A percentile compares a stretch with the other conserved stretches of the same genome.
phyloP scores from a whole-genome alignment of 1,140 invertebrate species.

The Rhopalosiphum maidis region DNA sequence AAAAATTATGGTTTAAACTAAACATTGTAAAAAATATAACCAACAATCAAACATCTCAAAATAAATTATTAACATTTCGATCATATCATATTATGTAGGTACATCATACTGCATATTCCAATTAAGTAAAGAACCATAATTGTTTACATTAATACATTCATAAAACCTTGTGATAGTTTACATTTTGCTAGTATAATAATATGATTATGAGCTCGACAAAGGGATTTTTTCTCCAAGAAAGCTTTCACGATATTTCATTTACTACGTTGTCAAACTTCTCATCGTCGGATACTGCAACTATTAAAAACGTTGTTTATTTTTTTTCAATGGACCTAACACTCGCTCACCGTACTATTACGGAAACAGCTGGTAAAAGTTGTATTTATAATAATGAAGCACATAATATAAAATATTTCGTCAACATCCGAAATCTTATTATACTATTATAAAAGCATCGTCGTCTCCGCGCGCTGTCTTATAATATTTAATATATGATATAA shows the following conservation, averaged over 20 bases:
- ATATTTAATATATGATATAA: not conserved
- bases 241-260: not conserved
- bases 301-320: not conserved
- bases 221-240: not conserved
- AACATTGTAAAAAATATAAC: not conserved
- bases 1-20: not conserved
- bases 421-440: not conserved
- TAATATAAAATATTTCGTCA: conserved; percentile 6
- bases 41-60: not conserved
- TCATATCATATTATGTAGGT: not conserved
- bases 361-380: not conserved
- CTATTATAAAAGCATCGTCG: not conserved
- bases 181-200: not conserved
- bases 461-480: not conserved
- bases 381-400: not conserved
- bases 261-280: not conserved
- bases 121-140: not conserved
- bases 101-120: not conserved
- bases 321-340: not conserved
- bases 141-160: not conserved
- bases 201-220: not conserved
- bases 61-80: not conserved
- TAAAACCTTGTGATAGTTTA: not conserved
- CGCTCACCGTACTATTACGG: not conserved
- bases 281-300: not conserved